Evolutionary conservation across 2,888 invertebrate species (phyloP).

Genomic region (Cryptocheilus praepositus): DNA sequence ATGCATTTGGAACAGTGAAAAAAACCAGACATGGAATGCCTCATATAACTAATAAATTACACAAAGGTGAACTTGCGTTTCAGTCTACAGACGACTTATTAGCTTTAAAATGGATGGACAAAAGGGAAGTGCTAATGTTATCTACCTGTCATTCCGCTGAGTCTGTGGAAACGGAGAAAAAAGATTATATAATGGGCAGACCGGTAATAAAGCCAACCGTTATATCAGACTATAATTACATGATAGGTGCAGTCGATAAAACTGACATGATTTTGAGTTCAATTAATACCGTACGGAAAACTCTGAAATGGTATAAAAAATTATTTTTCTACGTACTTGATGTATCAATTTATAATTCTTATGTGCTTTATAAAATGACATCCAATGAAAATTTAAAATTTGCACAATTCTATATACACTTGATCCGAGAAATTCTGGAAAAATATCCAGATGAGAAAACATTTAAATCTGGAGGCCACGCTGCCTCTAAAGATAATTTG

Average conservation of each 20-base stretch:
- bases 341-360: slow-evolving; percentile 20
- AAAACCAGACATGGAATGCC: slow-evolving; percentile 14
- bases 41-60: slow-evolving; percentile 22
- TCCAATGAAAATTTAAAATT: too few species aligned
- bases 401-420: too few species aligned
- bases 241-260: slow-evolving; percentile 28
- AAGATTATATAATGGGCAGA: slow-evolving; percentile 12
- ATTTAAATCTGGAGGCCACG: too few species aligned
- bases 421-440: too few species aligned
- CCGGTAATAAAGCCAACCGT: slow-evolving; percentile 22
- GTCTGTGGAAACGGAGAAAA: slow-evolving; percentile 23
- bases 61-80: slow-evolving; percentile 20
- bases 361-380: too few species aligned
- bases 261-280: slow-evolving; percentile 18
- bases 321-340: slow-evolving; percentile 20
- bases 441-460: too few species aligned
- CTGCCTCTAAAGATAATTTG: too few species aligned
- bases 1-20: too few species aligned
- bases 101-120: slow-evolving; percentile 29
- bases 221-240: slow-evolving; percentile 26
- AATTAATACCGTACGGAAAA: slow-evolving; percentile 14
- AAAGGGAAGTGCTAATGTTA: slow-evolving; percentile 19
- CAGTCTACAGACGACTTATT: too few species aligned
- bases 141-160: slow-evolving; percentile 22
- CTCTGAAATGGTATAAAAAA: slow-evolving; percentile 23